Evolutionary conservation across 2,113 vertebrate species (phyloP).

Genomic region (Toxotes chatareus): DNA sequence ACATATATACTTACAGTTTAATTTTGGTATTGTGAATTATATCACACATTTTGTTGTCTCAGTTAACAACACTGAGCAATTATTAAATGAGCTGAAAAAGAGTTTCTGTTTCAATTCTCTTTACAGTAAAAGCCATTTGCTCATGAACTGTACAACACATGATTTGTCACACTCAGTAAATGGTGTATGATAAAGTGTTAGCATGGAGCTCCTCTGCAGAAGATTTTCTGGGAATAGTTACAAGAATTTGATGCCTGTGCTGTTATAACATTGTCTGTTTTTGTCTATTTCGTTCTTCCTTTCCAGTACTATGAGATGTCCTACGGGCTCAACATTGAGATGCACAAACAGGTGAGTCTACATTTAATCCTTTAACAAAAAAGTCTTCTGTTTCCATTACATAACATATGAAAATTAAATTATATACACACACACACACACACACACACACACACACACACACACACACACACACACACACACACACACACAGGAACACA

Average conservation of each 20-base stretch:
- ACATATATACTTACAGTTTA: background rate
- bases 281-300: conserved; percentile 3
- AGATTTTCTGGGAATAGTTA: background rate
- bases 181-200: background rate
- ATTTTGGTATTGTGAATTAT: background rate
- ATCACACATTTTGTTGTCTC: too few species aligned
- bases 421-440: too few species aligned
- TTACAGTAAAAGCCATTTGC: conserved; percentile 2
- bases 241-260: background rate
- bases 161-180: conserved; percentile 1
- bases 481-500: too few species aligned
- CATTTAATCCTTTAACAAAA: background rate
- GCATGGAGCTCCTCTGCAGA: background rate
- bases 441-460: too few species aligned
- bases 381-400: background rate
- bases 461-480: too few species aligned
- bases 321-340: conserved; percentile 96
- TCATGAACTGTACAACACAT: background rate
- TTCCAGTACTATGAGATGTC: conserved; percentile 88
- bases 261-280: background rate
- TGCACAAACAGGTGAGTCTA: conserved; percentile 92
- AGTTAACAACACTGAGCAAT: too few species aligned
- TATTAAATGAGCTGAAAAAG: background rate
- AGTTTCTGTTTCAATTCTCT: background rate
- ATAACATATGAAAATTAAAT: too few species aligned